phyloP scores from a whole-genome alignment of 2,888 invertebrate species.

The Cheilosia grossa region DNA sequence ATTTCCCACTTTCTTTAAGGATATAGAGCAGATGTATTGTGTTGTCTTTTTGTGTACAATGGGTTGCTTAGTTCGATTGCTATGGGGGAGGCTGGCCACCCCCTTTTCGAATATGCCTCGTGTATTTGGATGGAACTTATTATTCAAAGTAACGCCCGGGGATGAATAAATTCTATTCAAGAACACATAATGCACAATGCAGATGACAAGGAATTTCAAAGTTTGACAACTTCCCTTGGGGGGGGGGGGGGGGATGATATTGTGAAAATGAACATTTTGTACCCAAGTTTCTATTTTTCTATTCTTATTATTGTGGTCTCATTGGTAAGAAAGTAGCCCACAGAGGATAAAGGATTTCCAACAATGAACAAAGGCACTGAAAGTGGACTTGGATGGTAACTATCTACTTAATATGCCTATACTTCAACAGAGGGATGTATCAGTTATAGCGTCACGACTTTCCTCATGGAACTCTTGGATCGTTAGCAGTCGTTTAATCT shows the following conservation, averaged over 20 bases:
- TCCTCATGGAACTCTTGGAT: no score
- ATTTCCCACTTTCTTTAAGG: neutral
- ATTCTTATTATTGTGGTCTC: neutral
- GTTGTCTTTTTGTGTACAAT: constrained; percentile 26
- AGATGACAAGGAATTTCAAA: constrained; percentile 37
- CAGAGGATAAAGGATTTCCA: neutral
- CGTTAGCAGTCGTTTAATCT: no score
- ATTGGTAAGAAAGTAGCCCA: neutral
- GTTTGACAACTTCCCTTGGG: constrained; percentile 51
- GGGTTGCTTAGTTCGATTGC: constrained; percentile 42
- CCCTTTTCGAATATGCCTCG: constrained; percentile 33
- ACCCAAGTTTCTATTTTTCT: neutral
- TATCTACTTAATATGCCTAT: no score
- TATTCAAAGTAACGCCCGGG: constrained; percentile 62
- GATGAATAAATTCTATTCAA: constrained; percentile 38
- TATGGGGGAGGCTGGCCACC: neutral
- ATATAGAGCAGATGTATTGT: constrained; percentile 31
- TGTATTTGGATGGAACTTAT: constrained; percentile 46
- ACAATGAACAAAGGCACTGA: no score
- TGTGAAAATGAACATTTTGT: constrained; percentile 30
- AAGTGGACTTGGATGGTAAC: no score
- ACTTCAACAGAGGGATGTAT: no score
- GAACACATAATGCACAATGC: constrained; percentile 10
- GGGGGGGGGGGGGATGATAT: constrained; percentile 37
- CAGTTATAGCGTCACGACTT: no score